phyloP scores from a whole-genome alignment of 2,797 vertebrate genomes.

The Acropternis orthonyx region DNA sequence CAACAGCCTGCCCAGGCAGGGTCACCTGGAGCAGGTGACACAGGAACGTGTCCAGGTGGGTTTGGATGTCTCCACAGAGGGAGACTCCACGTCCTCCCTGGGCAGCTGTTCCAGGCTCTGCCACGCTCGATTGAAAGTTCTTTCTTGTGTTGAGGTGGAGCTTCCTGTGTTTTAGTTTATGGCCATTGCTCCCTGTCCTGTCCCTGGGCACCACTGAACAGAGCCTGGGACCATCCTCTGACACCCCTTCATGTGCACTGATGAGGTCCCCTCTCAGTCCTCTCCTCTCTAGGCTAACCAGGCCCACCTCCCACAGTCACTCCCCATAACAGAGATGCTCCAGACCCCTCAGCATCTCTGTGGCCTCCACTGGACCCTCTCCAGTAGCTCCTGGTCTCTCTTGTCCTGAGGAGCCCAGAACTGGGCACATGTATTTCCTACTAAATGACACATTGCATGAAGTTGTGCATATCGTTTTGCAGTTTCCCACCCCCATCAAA shows the following conservation, averaged over 20 bases:
- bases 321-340: not conserved
- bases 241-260: accelerated
- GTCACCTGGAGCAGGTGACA: not conserved
- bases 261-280: not conserved
- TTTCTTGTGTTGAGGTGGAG: not conserved
- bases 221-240: not conserved
- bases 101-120: not conserved
- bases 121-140: not conserved
- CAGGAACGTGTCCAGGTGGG: not conserved
- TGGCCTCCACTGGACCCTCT: not conserved
- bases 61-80: not conserved
- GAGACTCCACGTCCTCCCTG: not conserved
- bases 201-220: accelerated
- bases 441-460: accelerated
- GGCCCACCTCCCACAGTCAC: not conserved
- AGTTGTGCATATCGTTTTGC: not conserved
- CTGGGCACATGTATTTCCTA: not conserved
- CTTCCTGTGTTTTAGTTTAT: not conserved
- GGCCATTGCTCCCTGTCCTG: not conserved
- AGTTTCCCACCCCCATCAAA: not conserved
- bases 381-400: not conserved
- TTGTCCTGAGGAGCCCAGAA: not conserved
- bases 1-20: not conserved
- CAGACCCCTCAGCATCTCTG: not conserved
- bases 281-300: not conserved